Percentiles rank a stretch among this genome's conserved stretches.
Conservation (phyloP, 1,140 invertebrate species). For the Drosophila mayri region DNA sequence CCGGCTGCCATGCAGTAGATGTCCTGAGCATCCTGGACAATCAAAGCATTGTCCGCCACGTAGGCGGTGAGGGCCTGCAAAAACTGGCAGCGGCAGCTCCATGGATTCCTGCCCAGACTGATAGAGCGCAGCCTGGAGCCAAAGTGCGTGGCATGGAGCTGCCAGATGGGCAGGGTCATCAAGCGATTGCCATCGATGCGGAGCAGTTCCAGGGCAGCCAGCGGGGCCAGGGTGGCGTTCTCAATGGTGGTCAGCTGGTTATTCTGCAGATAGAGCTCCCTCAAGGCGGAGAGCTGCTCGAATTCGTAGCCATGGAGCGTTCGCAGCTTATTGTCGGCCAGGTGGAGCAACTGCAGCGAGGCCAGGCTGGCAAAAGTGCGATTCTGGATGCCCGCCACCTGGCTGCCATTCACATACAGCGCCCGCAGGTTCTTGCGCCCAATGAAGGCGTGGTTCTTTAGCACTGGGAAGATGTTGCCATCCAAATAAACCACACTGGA, state of each 20-base stretch:
- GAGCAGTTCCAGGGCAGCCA: conserved; percentile 92
- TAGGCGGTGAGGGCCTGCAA: conserved; percentile 93
- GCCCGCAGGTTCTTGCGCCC: conserved; percentile 95
- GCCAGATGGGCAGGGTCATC: conserved; percentile 93
- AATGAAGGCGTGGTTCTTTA: conserved; percentile 96
- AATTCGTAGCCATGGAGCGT: conserved; percentile 95
- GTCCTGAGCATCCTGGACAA: conserved; percentile 91
- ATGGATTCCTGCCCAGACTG: conserved; percentile 92
- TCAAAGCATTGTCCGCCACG: conserved; percentile 92
- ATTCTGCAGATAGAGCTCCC: conserved; percentile 94
- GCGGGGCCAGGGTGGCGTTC: conserved; percentile 92
- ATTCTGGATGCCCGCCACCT: conserved; percentile 94
- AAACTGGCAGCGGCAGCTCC: conserved; percentile 96
- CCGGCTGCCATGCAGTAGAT: conserved; percentile 92
- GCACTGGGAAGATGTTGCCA: conserved; percentile 93
- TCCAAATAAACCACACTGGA: conserved; percentile 96
- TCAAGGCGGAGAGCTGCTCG: conserved; percentile 91
- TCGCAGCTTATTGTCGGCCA: conserved; percentile 93
- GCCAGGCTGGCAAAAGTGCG: conserved; percentile 96
- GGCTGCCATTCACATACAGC: conserved; percentile 94
- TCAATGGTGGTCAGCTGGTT: conserved; percentile 92
- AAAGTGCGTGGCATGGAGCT: conserved; percentile 86
- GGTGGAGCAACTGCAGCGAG: conserved; percentile 92
- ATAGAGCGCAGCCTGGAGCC: conserved; percentile 88
- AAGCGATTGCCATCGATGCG: conserved; percentile 94